Evolutionary conservation across 2,888 invertebrate species (phyloP), one percentile per base, ranked within the genome.

Genomic region (Graphium colonna): DNA sequence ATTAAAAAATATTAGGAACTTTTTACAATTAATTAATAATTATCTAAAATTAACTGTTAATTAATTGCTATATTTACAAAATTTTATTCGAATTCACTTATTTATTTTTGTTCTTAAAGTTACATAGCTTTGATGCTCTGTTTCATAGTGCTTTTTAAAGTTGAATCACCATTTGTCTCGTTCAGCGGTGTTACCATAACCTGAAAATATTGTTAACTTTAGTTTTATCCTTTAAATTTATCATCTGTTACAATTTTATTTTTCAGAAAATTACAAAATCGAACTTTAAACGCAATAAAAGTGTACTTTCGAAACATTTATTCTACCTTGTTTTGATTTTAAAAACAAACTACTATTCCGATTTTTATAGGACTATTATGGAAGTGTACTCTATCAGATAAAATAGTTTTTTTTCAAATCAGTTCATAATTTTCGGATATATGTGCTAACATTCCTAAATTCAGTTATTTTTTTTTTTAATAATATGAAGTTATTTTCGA

Each of bases 151-250:
- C 63, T 76, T 60, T 75, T 75, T 60, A 80, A 59, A 18, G 72
- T 60, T n/a, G 70, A 55, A n/a, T 77, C 78, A 31, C 60, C 71
- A 51, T 63, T 72, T 9, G 71, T 58, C 7, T 77, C 77, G 40
- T 60, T 70, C 26, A 89, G 77, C 1, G 81, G 81, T 1, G 86
- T 82, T 1, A 87, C 87, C 21, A 73, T 58, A 8, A 87, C 84
- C 88, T 88, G 75, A 57, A 21, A 62, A 42, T 55, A 36, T 26
- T 48, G 41, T 26, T 39, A 36, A 36, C 40, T 36, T 31, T 41
- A 48, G 36, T 17, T 41, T 28, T 8, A 7, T 28, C 28, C n/a
- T n/a, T 28, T 8, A 8, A 8, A 28, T 28, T 28, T 28, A 7
- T 28, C 8, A 28, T 28, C 28, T 7, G 4, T 28, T 28, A 28